Conservation (phyloP, 92 coral and sea anemone genomes). For the Metridium senile region DNA sequence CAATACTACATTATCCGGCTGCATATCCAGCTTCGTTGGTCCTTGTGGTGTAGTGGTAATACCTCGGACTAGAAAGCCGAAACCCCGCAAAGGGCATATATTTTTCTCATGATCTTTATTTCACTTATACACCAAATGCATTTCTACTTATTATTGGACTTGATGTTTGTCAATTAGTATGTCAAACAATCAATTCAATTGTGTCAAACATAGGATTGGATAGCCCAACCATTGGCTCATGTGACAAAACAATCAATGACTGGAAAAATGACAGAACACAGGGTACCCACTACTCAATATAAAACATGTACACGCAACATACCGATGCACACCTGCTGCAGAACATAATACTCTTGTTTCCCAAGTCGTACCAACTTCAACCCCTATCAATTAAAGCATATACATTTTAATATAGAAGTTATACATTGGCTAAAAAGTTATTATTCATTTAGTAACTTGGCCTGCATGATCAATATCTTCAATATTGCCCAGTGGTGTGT, state of each 20-base stretch:
- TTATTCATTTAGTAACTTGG: neutral
- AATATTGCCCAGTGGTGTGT: too few relatives aligned
- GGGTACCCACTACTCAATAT: too few relatives aligned
- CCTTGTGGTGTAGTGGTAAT: too few relatives aligned
- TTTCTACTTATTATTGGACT: neutral
- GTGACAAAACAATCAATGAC: neutral
- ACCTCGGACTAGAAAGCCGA: too few relatives aligned
- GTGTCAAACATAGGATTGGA: neutral
- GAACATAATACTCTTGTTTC: slow-evolving; percentile 72
- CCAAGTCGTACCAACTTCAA: slow-evolving; percentile 82
- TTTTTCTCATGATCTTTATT: too few relatives aligned
- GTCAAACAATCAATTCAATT: neutral
- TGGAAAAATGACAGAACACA: neutral
- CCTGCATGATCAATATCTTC: too few relatives aligned
- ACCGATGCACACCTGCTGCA: slow-evolving; percentile 93
- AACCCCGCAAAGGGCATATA: too few relatives aligned
- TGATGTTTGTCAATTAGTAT: neutral
- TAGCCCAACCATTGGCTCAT: neutral
- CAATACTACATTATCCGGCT: too few relatives aligned
- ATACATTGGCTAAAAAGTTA: too few relatives aligned
- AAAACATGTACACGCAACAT: neutral
- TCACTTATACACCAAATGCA: neutral
- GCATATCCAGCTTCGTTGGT: too few relatives aligned
- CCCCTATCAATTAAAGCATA: slow-evolving; percentile 32
- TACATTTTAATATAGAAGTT: neutral